Evolutionary conservation across 2,797 vertebrate genomes (phyloP), one percentile per base, ranked within the genome.

Genomic region (Hapalemur alaotrensis): DNA sequence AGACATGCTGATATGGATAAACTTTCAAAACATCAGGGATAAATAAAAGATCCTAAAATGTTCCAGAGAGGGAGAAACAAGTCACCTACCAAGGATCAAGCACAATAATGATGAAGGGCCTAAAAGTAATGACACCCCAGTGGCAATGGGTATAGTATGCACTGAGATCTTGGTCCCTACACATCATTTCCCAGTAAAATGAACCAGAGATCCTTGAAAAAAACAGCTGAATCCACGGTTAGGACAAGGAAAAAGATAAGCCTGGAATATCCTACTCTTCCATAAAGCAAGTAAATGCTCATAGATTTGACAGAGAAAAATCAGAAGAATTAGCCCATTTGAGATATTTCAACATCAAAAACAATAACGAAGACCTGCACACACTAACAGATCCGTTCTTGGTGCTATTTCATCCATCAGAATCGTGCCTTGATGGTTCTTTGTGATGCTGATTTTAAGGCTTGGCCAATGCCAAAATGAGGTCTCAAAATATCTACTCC

Each of bases 371-470:
- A 92, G 97, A 96, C 89, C 96, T 95, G 95, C 96, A 92, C 92
- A 28, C 15, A 90, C 94, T 93, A 97, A 97, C 97, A 98, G 97
- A 92, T 52, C 65, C 32, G 96, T 95, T 95, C 91, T 97, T 23
- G 96, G 97, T 97, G 97, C 97, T 97, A 97, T 89, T 97, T 96
- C 89, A 83, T 73, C 97, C 93, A 79, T 95, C 92, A 93, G 96
- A 98, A 97, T 93, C 52, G 88, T 97, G 95, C 97, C 96, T 98
- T 86, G 72, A 35, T 91, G 57, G 96, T 92, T 97, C 95, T 69
- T 85, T 84, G 88, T 97, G 98, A 98, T 97, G 97, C 97, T 98
- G 95, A 93, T 92, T 72, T 89, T 70, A 81, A 93, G 95, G 22
- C 73, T 46, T 93, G 96, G 96, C 82, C 96, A 84, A 91, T 13